Percentiles rank a stretch among this genome's conserved stretches.
Evolutionary conservation across 2,797 vertebrate species (phyloP).

Genomic region (Syncerus caffer): DNA sequence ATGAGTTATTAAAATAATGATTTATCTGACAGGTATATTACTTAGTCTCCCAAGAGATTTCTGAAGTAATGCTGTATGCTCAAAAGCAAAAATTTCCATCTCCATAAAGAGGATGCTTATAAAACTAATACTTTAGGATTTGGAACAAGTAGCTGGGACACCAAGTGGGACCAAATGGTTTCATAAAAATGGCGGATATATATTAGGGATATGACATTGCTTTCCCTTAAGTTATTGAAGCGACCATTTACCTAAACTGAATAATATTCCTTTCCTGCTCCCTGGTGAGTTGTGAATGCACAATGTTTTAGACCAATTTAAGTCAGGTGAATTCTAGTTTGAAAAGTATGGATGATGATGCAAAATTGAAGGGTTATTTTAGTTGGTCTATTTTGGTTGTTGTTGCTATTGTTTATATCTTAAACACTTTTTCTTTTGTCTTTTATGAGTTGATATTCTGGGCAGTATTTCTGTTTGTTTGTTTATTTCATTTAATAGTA

Average conservation of each 20-base stretch:
- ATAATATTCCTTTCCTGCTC: conserved; percentile 47
- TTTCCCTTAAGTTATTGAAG: conserved; percentile 19
- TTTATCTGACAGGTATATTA: background rate
- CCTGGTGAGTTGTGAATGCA: background rate
- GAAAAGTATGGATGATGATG: background rate
- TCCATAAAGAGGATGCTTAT: conserved; percentile 45
- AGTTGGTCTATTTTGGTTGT: background rate
- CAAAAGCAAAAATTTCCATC: conserved; percentile 66
- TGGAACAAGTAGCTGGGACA: conserved; percentile 48
- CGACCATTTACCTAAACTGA: conserved; percentile 27
- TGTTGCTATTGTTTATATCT: background rate
- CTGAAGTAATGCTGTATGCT: background rate
- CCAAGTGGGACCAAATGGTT: conserved; percentile 47
- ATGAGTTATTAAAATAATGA: conserved; percentile 37
- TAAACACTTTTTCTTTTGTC: background rate
- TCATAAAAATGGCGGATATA: background rate
- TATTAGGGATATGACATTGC: conserved; percentile 32
- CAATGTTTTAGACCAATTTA: background rate
- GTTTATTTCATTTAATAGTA: background rate
- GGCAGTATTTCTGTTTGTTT: conserved; percentile 21
- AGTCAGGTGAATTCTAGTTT: background rate
- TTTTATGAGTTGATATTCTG: background rate
- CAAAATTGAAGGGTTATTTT: background rate
- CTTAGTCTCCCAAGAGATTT: conserved; percentile 38
- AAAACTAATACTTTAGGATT: conserved; percentile 65